phyloP scores from a whole-genome alignment of 1,140 invertebrate genomes.

The Drosophila orena region DNA sequence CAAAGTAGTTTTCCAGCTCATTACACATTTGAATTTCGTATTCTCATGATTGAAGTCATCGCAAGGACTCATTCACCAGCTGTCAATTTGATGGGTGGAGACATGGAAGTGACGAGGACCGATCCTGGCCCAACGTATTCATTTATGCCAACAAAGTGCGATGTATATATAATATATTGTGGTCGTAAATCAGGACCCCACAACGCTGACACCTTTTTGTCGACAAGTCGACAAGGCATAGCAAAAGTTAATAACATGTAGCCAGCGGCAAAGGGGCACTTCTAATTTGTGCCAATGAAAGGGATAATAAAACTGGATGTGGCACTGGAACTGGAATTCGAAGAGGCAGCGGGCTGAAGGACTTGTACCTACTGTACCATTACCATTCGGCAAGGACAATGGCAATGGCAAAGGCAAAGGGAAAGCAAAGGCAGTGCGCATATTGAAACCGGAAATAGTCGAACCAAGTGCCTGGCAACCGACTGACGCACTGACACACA shows the following conservation, averaged over 20 bases:
- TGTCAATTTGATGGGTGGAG: conserved; percentile 48
- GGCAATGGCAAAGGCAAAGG: conserved; percentile 15
- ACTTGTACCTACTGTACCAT: conserved; percentile 74
- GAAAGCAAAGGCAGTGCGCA: conserved; percentile 66
- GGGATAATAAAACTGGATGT: conserved; percentile 46
- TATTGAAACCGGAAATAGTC: conserved; percentile 81
- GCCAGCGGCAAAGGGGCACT: conserved; percentile 34
- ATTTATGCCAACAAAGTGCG: conserved; percentile 12
- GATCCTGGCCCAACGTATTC: conserved; percentile 30
- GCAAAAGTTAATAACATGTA: conserved; percentile 76
- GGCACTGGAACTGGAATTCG: conserved; percentile 22
- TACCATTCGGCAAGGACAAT: conserved; percentile 31
- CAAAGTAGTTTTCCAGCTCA: conserved; percentile 53
- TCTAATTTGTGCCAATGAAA: conserved; percentile 62
- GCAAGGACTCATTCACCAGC: conserved; percentile 43
- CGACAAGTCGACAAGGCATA: conserved; percentile 70
- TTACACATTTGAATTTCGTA: conserved; percentile 16
- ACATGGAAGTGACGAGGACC: conserved; percentile 12
- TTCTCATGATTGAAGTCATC: conserved; percentile 18
- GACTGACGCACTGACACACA: conserved; percentile 82
- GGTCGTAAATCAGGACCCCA: conserved; percentile 65
- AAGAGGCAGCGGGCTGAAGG: conserved; percentile 20
- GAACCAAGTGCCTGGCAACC: conserved; percentile 78
- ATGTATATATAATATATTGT: conserved; percentile 31
- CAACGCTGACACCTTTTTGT: conserved; percentile 51